Evolutionary conservation across 2,797 vertebrate genomes (phyloP).

Genomic region (Salarias fasciatus): DNA sequence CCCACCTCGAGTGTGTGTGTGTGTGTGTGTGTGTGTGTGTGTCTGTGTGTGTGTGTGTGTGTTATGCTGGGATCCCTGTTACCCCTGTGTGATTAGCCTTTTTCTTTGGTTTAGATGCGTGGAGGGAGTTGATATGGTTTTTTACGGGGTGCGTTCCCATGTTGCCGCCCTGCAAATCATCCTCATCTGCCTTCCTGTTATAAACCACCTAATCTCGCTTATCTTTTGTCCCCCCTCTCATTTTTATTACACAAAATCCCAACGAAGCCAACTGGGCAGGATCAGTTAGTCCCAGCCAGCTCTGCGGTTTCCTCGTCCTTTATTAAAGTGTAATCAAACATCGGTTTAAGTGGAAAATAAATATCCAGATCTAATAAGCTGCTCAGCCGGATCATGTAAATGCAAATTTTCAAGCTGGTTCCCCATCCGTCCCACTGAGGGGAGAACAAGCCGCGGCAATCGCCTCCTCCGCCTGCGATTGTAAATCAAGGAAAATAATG

Average conservation of each 20-base stretch:
- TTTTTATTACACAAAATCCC: constrained; percentile 90
- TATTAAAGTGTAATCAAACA: constrained; percentile 99
- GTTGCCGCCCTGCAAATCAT: constrained; percentile 52
- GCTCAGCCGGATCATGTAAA: constrained; percentile 98
- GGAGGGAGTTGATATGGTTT: constrained; percentile 39
- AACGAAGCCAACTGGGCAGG: constrained; percentile 87
- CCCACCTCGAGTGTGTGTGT: constrained; percentile 29
- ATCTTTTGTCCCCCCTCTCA: constrained; percentile 80
- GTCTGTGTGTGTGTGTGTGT: constrained; percentile 40
- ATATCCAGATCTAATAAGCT: constrained; percentile 98
- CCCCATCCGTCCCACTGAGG: constrained; percentile 91
- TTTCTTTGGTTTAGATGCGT: constrained; percentile 42
- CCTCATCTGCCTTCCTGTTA: constrained; percentile 65
- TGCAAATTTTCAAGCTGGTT: constrained; percentile 98
- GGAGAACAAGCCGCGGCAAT: constrained; percentile 89
- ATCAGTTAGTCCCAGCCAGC: constrained; percentile 89
- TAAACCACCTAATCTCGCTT: constrained; percentile 82
- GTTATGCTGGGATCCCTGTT: constrained; percentile 42
- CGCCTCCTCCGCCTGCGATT: constrained; percentile 87
- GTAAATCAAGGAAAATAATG: constrained; percentile 99
- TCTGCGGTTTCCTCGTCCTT: constrained; percentile 87
- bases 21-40: constrained; percentile 42
- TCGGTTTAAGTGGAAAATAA: constrained; percentile 97
- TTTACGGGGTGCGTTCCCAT: constrained; percentile 33
- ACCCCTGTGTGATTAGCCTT: constrained; percentile 44